A percentile compares a stretch with the other conserved stretches of the same genome.
Evolutionary conservation across 2,797 vertebrate species (phyloP).

Genomic region (Gallinago stenura): DNA sequence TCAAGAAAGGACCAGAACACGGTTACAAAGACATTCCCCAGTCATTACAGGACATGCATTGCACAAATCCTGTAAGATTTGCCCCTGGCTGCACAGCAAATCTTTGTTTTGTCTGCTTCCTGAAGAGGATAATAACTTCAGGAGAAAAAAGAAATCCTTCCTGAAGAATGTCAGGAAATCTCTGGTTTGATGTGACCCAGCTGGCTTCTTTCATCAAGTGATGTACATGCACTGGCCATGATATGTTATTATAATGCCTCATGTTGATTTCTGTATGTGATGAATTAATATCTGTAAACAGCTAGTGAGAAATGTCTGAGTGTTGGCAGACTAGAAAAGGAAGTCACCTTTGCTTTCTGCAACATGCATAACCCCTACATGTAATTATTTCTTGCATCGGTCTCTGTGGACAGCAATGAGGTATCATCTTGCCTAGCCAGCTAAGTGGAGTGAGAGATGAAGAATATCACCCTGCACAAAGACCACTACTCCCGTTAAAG

Average conservation of each 20-base stretch:
- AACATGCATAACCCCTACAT: not conserved
- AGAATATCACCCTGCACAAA: not conserved
- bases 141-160: conserved; percentile 8
- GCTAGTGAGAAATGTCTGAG: not conserved
- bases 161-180: conserved; percentile 30
- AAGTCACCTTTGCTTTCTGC: not conserved
- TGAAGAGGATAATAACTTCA: conserved; percentile 1
- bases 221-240: not conserved
- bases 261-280: not conserved
- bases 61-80: conserved; percentile 33
- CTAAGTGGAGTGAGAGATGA: not conserved
- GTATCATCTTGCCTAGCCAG: not conserved
- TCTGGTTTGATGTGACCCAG: conserved; percentile 4
- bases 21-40: not conserved
- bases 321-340: not conserved
- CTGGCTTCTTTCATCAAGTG: conserved; percentile 5
- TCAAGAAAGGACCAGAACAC: not conserved
- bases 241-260: not conserved
- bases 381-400: not conserved
- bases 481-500: not conserved
- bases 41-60: not conserved
- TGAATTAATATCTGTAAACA: not conserved
- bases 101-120: conserved; percentile 45
- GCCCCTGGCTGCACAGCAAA: not conserved
- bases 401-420: not conserved